A percentile compares a stretch with the other conserved stretches of the same genome.
Evolutionary conservation across 53 echinoderm and acorn worm genomes (phyloP).

Genomic region (Paelopatides confundens): DNA sequence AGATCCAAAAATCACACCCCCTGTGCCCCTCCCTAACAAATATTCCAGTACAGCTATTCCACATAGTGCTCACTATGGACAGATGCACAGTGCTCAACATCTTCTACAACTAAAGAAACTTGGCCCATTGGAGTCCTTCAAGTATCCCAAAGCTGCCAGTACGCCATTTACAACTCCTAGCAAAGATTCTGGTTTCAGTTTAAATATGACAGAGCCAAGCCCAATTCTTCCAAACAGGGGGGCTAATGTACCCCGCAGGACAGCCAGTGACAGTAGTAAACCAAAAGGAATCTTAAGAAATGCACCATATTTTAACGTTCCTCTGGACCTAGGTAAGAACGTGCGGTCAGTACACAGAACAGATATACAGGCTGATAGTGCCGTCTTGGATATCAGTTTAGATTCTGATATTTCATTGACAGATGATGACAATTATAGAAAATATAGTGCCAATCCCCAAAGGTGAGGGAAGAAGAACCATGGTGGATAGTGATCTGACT

Average conservation of each 20-base stretch:
- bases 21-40: conserved; percentile 65
- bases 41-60: conserved; percentile 8
- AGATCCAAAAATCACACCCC: conserved; percentile 67
- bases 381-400: background rate
- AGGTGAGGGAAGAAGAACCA: background rate
- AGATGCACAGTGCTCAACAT: background rate
- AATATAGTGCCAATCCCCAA: background rate
- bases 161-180: conserved; percentile 86
- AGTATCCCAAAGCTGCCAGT: conserved; percentile 82
- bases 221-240: conserved; percentile 29
- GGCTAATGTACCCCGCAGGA: conserved; percentile 19
- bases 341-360: background rate
- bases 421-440: background rate
- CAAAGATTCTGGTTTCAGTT: conserved; percentile 79
- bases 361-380: background rate
- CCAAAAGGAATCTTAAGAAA: conserved; percentile 63
- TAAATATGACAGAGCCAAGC: conserved; percentile 64
- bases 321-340: background rate
- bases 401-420: background rate
- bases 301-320: background rate
- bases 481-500: no score
- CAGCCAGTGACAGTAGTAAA: background rate
- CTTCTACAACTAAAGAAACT: conserved; percentile 43
- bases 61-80: background rate
- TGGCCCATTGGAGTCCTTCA: conserved; percentile 49